These are phyloP conservation scores for Formicarius rufipectus DNA, from an alignment of 2,113 vertebrate species.

Conservation along the genomic window DNA sequence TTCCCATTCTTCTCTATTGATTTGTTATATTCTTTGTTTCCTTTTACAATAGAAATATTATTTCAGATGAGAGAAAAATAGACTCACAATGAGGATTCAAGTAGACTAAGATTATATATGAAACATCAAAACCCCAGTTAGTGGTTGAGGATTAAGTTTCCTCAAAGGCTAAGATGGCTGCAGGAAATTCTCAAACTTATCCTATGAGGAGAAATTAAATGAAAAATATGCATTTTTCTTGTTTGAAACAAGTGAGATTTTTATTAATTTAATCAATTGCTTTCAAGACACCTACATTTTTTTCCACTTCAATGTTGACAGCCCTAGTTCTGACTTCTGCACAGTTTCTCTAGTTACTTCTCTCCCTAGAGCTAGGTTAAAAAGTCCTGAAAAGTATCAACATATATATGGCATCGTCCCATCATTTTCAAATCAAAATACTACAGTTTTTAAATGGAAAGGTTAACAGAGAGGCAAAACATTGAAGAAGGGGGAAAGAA, in stretches of 20 bases:
- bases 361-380: neutral
- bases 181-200: neutral
- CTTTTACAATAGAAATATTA: neutral
- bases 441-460: neutral
- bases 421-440: conserved; percentile 10
- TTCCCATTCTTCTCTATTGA: neutral
- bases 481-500: neutral
- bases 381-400: neutral
- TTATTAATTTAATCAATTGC: neutral
- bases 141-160: neutral
- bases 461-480: neutral
- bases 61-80: neutral
- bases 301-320: neutral
- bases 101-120: neutral
- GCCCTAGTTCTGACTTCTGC: neutral
- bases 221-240: neutral
- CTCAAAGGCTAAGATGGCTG: neutral
- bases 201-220: neutral
- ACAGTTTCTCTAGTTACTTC: neutral
- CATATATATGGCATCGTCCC: neutral
- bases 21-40: neutral
- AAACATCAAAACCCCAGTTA: neutral
- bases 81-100: neutral
- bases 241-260: neutral
- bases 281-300: neutral